Evolutionary conservation across 1,140 invertebrate genomes (phyloP).

Genomic region (Agrilus planipennis): DNA sequence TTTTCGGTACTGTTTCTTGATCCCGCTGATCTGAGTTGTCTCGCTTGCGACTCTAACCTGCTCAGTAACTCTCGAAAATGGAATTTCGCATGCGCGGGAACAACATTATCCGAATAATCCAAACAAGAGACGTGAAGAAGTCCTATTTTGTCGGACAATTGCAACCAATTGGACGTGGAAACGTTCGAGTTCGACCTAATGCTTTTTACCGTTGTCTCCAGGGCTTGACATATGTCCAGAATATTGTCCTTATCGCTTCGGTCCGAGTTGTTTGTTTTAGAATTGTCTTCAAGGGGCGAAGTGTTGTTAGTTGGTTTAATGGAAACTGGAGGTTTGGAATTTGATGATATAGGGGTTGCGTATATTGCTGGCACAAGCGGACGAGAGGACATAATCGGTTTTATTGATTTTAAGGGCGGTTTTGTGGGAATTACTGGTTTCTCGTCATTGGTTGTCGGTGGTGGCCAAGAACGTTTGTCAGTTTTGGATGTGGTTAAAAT

Average conservation of each 20-base stretch:
- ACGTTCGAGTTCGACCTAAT: slow-evolving; percentile 45
- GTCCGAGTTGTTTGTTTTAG: slow-evolving; percentile 33
- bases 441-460: slow-evolving; percentile 41
- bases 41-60: slow-evolving; percentile 66
- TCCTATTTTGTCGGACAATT: slow-evolving; percentile 73
- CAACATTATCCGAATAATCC: slow-evolving; percentile 55
- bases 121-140: slow-evolving; percentile 65
- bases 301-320: slow-evolving; percentile 43
- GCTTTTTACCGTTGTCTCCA: slow-evolving; percentile 53
- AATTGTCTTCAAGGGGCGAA: slow-evolving; percentile 35
- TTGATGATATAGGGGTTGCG: slow-evolving; percentile 44
- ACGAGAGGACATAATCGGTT: slow-evolving; percentile 35
- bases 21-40: slow-evolving; percentile 59
- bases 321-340: slow-evolving; percentile 39
- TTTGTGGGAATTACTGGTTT: slow-evolving; percentile 62
- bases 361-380: slow-evolving; percentile 42
- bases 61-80: slow-evolving; percentile 77
- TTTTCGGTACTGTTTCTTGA: slow-evolving; percentile 57
- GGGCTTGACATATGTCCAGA: slow-evolving; percentile 52
- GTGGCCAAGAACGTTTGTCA: slow-evolving; percentile 44
- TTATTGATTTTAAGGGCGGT: slow-evolving; percentile 44
- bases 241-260: slow-evolving; percentile 48
- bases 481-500: slow-evolving; percentile 34
- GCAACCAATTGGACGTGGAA: slow-evolving; percentile 59
- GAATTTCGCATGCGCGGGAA: slow-evolving; percentile 77